Percentiles rank a stretch among this genome's conserved stretches.
phyloP scores from a whole-genome alignment of 2,113 vertebrate species.

The Laticauda laticaudata region DNA sequence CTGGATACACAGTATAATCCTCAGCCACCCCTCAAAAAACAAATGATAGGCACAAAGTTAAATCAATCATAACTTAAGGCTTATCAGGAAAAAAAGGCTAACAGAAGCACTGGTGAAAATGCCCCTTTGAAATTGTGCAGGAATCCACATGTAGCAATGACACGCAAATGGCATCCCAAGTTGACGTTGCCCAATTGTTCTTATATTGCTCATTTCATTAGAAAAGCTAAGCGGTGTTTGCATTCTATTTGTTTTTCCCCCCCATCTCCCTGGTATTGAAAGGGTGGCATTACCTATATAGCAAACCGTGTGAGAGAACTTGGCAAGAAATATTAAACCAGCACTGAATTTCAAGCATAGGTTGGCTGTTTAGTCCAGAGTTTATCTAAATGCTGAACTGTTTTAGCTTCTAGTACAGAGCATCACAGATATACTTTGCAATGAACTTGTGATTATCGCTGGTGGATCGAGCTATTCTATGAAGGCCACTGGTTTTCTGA shows the following conservation, averaged over 20 bases:
- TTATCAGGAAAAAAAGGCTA: slow-evolving; percentile 31
- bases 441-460: slow-evolving; percentile 1
- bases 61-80: slow-evolving; percentile 42
- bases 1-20: slow-evolving; percentile 27
- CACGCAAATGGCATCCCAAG: background rate
- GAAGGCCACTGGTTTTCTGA: slow-evolving; percentile 59
- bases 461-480: background rate
- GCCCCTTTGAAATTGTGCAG: background rate
- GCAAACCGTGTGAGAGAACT: background rate
- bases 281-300: too few relatives aligned
- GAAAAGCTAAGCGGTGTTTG: background rate
- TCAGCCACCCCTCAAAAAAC: slow-evolving; percentile 15
- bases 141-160: background rate
- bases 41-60: background rate
- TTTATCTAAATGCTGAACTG: background rate
- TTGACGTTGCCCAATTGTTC: background rate
- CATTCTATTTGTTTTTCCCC: background rate
- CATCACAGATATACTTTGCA: background rate
- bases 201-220: background rate
- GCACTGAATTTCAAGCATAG: background rate
- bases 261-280: background rate
- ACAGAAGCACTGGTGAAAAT: slow-evolving; percentile 31
- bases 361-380: background rate
- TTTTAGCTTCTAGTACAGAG: slow-evolving; percentile 21
- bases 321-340: background rate